Base-by-base conservation (phyloP, 2,113 vertebrate species). In the Chionis minor region DNA sequence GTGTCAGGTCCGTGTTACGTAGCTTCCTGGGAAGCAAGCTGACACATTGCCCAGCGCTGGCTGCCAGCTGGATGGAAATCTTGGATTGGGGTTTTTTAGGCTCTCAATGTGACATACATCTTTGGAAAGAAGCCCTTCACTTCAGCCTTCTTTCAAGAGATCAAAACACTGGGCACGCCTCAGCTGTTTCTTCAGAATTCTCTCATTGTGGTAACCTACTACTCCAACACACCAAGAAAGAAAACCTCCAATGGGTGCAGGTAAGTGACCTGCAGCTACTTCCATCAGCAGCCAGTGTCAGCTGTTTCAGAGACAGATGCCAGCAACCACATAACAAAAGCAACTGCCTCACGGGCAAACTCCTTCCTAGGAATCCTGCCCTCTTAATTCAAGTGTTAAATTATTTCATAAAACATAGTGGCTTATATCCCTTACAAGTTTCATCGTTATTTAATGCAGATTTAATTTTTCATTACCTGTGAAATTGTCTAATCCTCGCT, bases 121-220 rank as follows among this genome's bases (percentile, higher is more conserved):
- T 88, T 84, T 86, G 33, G 47, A 94, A 79, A 40, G 30, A 88
- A 88, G 49, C 32, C 47, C 77, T 95, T 91, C 70, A 69, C 62
- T 92, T 71, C 28, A 79, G 27, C 35, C 66, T 52, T 91, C 52
- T 52, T 81, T 72, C 44, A 72, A 72, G 94, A 62, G 21, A 81
- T 16, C 2, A 2, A 94, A 72, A 58, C 56, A 58, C 24, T 27
- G 12, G 24, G 40, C 40, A 90, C 0, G 0, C 24, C 70, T 91
- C 38, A 54, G 21, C 56, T 59, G 6, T 26, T 67, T 86, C 75
- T 66, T 81, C 58, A 67, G 59, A 92, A 84, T 61, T 91, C 35
- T 35, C 13, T 65, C 33, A 32, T 10, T 0, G 0, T 40, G 21
- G 30, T 56, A 79, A 59, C 8, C 20, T 59, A 26, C 17, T 63